Evolutionary conservation across 64 coral and sea anemone genomes (phyloP).

Genomic region (Stichodactyla helianthus): DNA sequence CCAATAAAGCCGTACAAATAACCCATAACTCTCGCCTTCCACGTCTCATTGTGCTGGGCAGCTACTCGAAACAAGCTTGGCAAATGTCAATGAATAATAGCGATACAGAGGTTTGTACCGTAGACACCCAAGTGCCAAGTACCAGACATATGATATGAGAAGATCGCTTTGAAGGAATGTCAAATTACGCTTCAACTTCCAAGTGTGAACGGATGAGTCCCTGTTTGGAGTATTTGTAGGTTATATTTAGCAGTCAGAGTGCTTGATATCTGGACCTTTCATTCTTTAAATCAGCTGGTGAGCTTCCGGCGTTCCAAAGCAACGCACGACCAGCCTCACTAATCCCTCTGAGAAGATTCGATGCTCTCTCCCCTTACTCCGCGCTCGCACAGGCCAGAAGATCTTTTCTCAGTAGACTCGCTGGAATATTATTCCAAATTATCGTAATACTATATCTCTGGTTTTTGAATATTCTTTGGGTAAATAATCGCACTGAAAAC

Average conservation of each 20-base stretch:
- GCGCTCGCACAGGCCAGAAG: background rate
- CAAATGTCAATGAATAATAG: background rate
- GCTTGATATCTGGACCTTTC: background rate
- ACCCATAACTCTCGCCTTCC: background rate
- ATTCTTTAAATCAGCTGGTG: background rate
- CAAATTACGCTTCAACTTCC: background rate
- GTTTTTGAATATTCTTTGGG: background rate
- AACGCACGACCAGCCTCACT: background rate
- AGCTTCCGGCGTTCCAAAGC: background rate
- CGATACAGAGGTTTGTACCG: too few species aligned
- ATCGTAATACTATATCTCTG: background rate
- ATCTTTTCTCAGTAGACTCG: background rate
- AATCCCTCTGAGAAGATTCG: background rate
- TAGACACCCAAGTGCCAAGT: background rate
- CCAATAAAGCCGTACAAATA: background rate
- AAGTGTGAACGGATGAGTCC: constrained; percentile 4
- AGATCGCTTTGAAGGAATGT: background rate
- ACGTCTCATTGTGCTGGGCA: background rate
- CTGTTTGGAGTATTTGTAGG: background rate
- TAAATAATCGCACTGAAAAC: background rate
- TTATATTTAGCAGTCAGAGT: constrained; percentile 3
- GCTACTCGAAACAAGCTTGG: background rate
- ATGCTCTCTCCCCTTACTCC: background rate
- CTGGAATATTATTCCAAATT: background rate
- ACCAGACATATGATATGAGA: background rate